Evolutionary conservation across 2,888 invertebrate genomes (phyloP).

Genomic region (Caenorhabditis sulstoni): DNA sequence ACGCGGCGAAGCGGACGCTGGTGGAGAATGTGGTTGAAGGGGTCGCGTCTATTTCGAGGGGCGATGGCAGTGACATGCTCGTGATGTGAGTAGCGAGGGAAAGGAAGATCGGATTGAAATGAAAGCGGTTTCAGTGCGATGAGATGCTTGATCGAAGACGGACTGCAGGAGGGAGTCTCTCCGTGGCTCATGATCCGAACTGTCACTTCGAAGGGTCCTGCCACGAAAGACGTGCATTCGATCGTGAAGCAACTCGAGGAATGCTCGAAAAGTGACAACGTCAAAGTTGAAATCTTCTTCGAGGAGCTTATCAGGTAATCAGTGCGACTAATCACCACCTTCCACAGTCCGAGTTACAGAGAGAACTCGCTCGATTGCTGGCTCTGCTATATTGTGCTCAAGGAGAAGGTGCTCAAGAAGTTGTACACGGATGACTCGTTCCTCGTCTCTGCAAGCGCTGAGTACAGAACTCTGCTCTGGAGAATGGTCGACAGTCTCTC

Average conservation of each 20-base stretch:
- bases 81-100: slow-evolving; percentile 35
- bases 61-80: slow-evolving; percentile 45
- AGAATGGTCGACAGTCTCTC: slow-evolving; percentile 88
- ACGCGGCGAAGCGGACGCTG: slow-evolving; percentile 74
- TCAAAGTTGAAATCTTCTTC: slow-evolving; percentile 75
- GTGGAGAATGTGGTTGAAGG: slow-evolving; percentile 79
- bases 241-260: slow-evolving; percentile 74
- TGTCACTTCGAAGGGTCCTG: slow-evolving; percentile 76
- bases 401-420: slow-evolving; percentile 86
- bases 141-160: slow-evolving; percentile 90
- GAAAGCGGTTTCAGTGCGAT: slow-evolving; percentile 87
- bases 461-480: slow-evolving; percentile 85
- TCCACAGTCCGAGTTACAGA: slow-evolving; percentile 34
- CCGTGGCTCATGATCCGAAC: slow-evolving; percentile 74
- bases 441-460: slow-evolving; percentile 85
- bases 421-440: slow-evolving; percentile 88
- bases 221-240: slow-evolving; percentile 74
- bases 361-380: slow-evolving; percentile 86
- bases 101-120: not conserved
- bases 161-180: slow-evolving; percentile 86
- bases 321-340: not conserved
- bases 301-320: slow-evolving; percentile 73
- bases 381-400: slow-evolving; percentile 90
- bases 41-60: slow-evolving; percentile 73
- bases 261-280: slow-evolving; percentile 73